Conservation (phyloP, 2,888 invertebrate genomes). For the Lacanobia oleracea region DNA sequence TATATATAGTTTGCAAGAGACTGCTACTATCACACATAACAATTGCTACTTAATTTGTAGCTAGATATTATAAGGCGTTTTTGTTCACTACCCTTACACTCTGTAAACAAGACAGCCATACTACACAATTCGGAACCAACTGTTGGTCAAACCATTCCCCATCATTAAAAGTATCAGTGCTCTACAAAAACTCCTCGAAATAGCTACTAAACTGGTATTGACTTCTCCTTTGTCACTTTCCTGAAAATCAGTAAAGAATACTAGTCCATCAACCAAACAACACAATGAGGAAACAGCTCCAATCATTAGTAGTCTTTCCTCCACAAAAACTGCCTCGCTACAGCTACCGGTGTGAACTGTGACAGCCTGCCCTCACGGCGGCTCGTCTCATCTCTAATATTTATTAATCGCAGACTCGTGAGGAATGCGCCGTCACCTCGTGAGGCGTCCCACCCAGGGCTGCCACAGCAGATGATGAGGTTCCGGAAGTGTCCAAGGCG, state of each 20-base stretch:
- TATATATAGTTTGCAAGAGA: no score
- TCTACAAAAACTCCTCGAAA: conserved; percentile 28
- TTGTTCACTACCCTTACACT: not conserved
- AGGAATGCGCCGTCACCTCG: conserved; percentile 41
- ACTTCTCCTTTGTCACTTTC: no score
- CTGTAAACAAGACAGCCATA: not conserved
- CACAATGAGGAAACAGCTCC: no score
- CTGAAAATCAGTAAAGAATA: no score
- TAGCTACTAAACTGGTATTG: no score
- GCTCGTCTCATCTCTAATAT: conserved; percentile 58
- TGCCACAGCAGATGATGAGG: conserved; percentile 14
- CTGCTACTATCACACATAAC: no score
- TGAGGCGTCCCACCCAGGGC: conserved; percentile 37
- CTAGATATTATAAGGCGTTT: no score
- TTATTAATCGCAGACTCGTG: conserved; percentile 58
- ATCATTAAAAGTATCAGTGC: conserved; percentile 5
- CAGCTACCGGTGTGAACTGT: conserved; percentile 50
- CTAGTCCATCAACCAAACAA: no score
- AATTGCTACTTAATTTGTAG: no score
- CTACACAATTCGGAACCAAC: not conserved
- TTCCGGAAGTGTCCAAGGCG: conserved; percentile 33
- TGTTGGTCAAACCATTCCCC: not conserved
- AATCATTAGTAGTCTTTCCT: not conserved
- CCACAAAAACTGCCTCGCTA: conserved; percentile 32
- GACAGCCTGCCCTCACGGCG: conserved; percentile 46